Evolutionary conservation across 2,113 vertebrate species (phyloP), one percentile per base, ranked within the genome.

Genomic region (Toxotes chatareus): DNA sequence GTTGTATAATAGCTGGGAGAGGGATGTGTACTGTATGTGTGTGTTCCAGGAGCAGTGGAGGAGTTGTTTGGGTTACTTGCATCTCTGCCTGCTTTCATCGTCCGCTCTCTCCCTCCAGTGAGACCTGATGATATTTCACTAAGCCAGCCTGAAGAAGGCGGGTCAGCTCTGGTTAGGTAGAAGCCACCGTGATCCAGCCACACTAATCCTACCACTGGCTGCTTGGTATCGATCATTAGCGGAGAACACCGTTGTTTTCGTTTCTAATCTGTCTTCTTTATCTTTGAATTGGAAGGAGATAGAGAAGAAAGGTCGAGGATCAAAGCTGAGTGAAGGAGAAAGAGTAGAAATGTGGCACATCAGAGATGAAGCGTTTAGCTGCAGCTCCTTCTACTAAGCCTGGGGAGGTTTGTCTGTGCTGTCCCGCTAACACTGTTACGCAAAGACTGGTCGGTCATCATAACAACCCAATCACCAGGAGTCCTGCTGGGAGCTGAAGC

Each of bases 1-100:
- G 81, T 90, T 92, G 81, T 83, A 77, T 89, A 89, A 89, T 71
- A 70, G 75, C 61, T 7, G 13, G 40, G 51, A 82, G 64, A 70
- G 60, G 9, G 31, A 57, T 32, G 51, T 59, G 79, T 34, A 57
- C 47, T 80, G 46, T 59, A n/a, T 53, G 5, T 27, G 21, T 76
- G 71, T 65, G 63, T 60, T 88, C 44, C 62, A 60, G 61, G 63
- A 67, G 73, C 42, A 83, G 79, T 23, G 51, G 81, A 78, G 89
- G 82, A 83, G 79, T 80, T 76, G 88, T 88, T 89, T 87, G 77
- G 80, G 79, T 79, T 72, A 36, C 70, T 84, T 27, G 31, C 74
- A 53, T 85, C 42, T 44, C 11, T 40, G 38, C 38, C 38, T 40
- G 9, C 7, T 40, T 40, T 40, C 38, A 40, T 40, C 56, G 67